Evolutionary conservation across 2,888 invertebrate genomes (phyloP).

Genomic region (Venustoraphidia nigricollis): DNA sequence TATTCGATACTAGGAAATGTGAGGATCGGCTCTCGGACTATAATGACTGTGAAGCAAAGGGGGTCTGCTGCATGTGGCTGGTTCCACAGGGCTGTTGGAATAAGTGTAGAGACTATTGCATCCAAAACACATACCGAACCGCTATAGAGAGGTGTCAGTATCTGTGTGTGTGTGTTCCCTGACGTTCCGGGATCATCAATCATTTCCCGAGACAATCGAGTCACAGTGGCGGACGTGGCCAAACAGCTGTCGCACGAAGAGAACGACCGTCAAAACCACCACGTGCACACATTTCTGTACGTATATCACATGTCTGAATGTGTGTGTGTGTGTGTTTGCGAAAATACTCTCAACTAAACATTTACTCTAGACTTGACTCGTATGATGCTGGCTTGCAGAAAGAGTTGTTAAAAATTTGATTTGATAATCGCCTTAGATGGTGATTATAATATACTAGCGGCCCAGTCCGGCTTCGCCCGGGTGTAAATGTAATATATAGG

Average conservation of each 20-base stretch:
- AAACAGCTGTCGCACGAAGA: slow-evolving; percentile 37
- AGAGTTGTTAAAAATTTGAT: too few relatives aligned
- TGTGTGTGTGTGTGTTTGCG: not conserved
- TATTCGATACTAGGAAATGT: too few relatives aligned
- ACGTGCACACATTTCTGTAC: too few relatives aligned
- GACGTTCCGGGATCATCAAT: slow-evolving; percentile 35
- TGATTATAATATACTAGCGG: too few relatives aligned
- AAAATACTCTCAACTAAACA: too few relatives aligned
- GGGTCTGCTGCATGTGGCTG: slow-evolving; percentile 4
- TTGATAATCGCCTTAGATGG: too few relatives aligned
- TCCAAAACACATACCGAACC: not conserved
- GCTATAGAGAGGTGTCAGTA: slow-evolving; percentile 12
- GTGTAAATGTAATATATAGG: too few relatives aligned
- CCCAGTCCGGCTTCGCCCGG: too few relatives aligned
- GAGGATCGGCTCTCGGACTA: too few relatives aligned
- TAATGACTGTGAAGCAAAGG: slow-evolving; percentile 5
- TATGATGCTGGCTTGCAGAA: too few relatives aligned
- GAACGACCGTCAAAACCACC: too few relatives aligned
- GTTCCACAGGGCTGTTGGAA: not conserved
- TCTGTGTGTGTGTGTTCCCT: not conserved
- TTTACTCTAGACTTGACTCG: too few relatives aligned
- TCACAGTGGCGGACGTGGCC: slow-evolving; percentile 22
- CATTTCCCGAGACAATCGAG: slow-evolving; percentile 41
- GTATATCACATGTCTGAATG: not conserved
- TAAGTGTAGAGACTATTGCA: not conserved